phyloP scores from a whole-genome alignment of 2,113 vertebrate species.

The Myxocyprinus asiaticus region DNA sequence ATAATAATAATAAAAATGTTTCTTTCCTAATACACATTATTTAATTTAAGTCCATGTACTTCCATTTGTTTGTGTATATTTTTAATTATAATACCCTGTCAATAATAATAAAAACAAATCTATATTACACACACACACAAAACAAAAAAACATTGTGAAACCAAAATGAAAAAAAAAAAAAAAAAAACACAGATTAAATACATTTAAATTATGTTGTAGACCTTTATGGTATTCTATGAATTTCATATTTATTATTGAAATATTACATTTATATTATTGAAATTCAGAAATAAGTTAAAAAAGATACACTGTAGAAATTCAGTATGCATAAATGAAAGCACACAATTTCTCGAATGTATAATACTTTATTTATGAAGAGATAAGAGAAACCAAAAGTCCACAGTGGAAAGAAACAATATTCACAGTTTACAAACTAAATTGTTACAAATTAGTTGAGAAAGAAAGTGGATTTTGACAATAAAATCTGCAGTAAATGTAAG shows the following conservation, averaged over 20 bases:
- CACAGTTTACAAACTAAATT: slow-evolving; percentile 25
- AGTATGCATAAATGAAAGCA: not conserved
- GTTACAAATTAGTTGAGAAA: not conserved
- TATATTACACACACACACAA: no score
- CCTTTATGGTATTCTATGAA: no score
- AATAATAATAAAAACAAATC: no score
- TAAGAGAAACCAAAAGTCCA: not conserved
- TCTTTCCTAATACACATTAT: no score
- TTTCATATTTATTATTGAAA: no score
- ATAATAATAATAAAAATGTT: not conserved
- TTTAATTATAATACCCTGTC: no score
- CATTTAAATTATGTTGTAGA: no score
- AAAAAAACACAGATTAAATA: no score
- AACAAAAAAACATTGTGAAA: no score
- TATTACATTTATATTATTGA: not conserved
- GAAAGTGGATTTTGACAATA: not conserved
- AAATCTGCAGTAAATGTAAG: not conserved
- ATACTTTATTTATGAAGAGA: slow-evolving; percentile 25
- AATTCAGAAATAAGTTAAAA: not conserved
- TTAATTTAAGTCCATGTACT: no score
- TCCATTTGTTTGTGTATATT: no score
- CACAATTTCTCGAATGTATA: not conserved
- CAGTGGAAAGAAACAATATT: not conserved
- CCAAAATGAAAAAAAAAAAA: no score
- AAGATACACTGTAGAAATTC: not conserved